Percentiles rank a stretch among this genome's conserved stretches.
Conservation (phyloP, 2,797 vertebrate genomes). For the Moxostoma hubbsi region DNA sequence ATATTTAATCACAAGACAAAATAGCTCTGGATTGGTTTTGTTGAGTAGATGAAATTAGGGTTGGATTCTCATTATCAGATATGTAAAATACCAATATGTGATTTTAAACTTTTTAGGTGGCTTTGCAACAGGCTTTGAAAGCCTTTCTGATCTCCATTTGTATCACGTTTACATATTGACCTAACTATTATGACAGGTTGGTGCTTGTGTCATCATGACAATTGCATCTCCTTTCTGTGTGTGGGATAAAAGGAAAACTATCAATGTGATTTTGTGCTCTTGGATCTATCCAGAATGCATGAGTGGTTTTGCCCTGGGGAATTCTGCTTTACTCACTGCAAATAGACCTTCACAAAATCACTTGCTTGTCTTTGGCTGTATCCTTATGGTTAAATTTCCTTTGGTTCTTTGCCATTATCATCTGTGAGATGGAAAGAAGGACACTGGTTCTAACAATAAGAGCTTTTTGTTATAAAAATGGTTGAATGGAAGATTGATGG, state of each 20-base stretch:
- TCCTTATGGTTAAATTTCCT: constrained; percentile 33
- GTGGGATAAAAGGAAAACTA: constrained; percentile 21
- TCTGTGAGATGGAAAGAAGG: constrained; percentile 34
- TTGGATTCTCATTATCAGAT: neutral
- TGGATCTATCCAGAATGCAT: constrained; percentile 44
- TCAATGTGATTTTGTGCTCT: constrained; percentile 17
- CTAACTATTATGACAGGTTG: constrained; percentile 6
- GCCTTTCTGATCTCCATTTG: neutral
- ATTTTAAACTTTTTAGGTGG: too few relatives aligned
- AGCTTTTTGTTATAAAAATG: constrained; percentile 21
- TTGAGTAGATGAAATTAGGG: neutral
- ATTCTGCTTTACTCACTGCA: constrained; percentile 53
- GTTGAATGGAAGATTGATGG: neutral
- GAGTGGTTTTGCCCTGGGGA: constrained; percentile 34
- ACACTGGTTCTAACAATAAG: constrained; percentile 21
- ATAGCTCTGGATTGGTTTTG: neutral
- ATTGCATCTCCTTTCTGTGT: neutral
- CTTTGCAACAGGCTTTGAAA: neutral
- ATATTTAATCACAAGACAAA: too few relatives aligned
- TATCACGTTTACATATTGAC: neutral
- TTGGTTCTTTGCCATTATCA: constrained; percentile 19
- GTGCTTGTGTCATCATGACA: neutral
- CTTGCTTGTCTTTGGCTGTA: constrained; percentile 26
- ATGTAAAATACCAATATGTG: too few relatives aligned
- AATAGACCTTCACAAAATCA: constrained; percentile 40